A percentile compares a stretch with the other conserved stretches of the same genome.
These are phyloP conservation scores for Clarias macrocephalus DNA, from an alignment of 2,113 vertebrate species.

Conservation along the genomic window DNA sequence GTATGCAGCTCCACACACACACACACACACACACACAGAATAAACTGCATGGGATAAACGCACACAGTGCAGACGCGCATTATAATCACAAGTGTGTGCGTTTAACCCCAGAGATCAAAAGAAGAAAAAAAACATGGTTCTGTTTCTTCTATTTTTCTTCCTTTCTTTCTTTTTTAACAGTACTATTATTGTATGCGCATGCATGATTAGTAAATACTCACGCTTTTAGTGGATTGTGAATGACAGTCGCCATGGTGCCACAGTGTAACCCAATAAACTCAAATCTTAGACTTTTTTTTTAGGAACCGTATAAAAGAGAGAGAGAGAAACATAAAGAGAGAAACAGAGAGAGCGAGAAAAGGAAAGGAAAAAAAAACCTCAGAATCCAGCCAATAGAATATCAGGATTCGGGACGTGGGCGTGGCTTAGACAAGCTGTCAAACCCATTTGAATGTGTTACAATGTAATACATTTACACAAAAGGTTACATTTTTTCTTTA, in stretches of 20 bases:
- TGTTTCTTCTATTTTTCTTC: background rate
- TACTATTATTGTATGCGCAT: background rate
- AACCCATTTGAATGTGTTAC: conserved; percentile 64
- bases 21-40: conserved; percentile 36
- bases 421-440: conserved; percentile 86
- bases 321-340: conserved; percentile 12
- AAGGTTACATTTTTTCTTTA: background rate
- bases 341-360: background rate
- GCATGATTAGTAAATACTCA: conserved; percentile 75
- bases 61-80: conserved; percentile 6
- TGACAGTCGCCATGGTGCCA: conserved; percentile 99
- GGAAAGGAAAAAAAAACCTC: conserved; percentile 65
- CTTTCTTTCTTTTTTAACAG: background rate
- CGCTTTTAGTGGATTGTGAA: conserved; percentile 99
- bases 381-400: conserved; percentile 81
- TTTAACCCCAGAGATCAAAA: background rate
- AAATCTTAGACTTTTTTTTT: conserved; percentile 84
- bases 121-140: background rate
- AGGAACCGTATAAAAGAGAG: conserved; percentile 61
- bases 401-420: conserved; percentile 67
- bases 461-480: conserved; percentile 30
- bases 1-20: background rate
- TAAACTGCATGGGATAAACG: conserved; percentile 21
- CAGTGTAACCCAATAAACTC: conserved; percentile 96
- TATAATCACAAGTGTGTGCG: background rate